phyloP scores from a whole-genome alignment of 2,797 vertebrate genomes.

The Galaxias olidus region DNA sequence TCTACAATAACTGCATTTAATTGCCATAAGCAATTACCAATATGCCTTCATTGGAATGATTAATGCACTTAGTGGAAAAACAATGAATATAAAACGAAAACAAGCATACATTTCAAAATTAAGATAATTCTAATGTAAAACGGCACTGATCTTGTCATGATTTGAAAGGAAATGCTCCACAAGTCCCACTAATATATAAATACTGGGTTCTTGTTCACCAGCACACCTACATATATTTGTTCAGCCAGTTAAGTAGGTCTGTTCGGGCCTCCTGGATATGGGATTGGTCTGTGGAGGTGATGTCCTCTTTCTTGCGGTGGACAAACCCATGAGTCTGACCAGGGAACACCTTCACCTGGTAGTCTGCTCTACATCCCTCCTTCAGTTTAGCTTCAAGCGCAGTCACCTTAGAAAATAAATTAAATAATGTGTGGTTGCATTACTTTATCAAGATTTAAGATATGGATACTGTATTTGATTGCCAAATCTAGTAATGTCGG shows the following conservation, averaged over 20 bases:
- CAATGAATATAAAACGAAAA: too few relatives aligned
- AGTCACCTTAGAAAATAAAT: conserved; percentile 69
- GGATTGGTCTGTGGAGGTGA: conserved; percentile 79
- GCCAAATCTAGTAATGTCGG: not conserved
- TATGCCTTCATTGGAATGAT: too few relatives aligned
- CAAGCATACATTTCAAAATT: too few relatives aligned
- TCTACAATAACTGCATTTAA: too few relatives aligned
- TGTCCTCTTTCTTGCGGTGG: conserved; percentile 88
- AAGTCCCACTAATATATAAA: too few relatives aligned
- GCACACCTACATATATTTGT: conserved; percentile 78
- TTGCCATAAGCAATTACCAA: too few relatives aligned
- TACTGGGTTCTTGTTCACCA: too few relatives aligned
- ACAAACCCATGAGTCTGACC: conserved; percentile 92
- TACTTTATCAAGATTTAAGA: too few relatives aligned
- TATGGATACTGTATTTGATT: not conserved
- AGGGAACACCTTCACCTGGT: conserved; percentile 87
- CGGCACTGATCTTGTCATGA: too few relatives aligned
- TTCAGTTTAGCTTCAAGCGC: conserved; percentile 81
- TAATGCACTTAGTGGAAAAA: too few relatives aligned
- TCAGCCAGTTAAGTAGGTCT: conserved; percentile 88
- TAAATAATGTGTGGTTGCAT: not conserved
- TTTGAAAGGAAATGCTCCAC: too few relatives aligned
- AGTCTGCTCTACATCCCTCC: conserved; percentile 79
- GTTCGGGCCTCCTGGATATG: conserved; percentile 82
- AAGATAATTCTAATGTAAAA: too few relatives aligned